phyloP scores from a whole-genome alignment of 2,797 vertebrate genomes.

The Discoglossus pictus region DNA sequence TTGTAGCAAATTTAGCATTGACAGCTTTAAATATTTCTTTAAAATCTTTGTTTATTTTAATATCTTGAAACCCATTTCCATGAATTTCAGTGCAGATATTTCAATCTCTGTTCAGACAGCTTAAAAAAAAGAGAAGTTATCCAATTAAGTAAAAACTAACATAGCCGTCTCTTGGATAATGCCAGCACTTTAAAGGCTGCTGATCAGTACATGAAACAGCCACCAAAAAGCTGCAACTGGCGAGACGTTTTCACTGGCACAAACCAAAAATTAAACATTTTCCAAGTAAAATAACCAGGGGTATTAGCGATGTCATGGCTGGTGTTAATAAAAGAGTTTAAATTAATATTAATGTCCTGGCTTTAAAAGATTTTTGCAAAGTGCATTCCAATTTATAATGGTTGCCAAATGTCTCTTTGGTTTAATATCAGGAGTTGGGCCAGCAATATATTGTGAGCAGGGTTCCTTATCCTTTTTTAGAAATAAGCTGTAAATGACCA shows the following conservation, averaged over 20 bases:
- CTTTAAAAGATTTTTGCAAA: conserved; percentile 17
- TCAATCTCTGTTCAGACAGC: conserved; percentile 11
- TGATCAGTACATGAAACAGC: neutral
- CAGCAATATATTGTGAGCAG: neutral
- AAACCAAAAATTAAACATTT: neutral
- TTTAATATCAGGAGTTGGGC: neutral
- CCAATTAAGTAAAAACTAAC: conserved; percentile 32
- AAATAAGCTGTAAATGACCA: too few species aligned
- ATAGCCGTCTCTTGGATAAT: conserved; percentile 21
- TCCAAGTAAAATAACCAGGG: conserved; percentile 28
- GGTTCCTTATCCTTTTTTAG: too few species aligned
- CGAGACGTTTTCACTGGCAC: conserved; percentile 43
- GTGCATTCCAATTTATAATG: conserved; percentile 3
- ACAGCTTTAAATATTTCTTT: neutral
- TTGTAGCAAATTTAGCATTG: too few species aligned
- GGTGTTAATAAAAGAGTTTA: conserved; percentile 12
- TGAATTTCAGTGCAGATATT: conserved; percentile 13
- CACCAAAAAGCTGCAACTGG: neutral
- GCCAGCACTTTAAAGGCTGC: neutral
- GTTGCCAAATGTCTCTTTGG: conserved; percentile 13
- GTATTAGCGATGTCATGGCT: conserved; percentile 21
- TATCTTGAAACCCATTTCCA: neutral
- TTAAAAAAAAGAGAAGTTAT: conserved; percentile 28
- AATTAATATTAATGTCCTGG: conserved; percentile 30
- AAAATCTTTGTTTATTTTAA: neutral